These are phyloP conservation scores for Clepsis dumicolana DNA, from an alignment of 2,888 invertebrate genomes.

Conservation along the genomic window DNA sequence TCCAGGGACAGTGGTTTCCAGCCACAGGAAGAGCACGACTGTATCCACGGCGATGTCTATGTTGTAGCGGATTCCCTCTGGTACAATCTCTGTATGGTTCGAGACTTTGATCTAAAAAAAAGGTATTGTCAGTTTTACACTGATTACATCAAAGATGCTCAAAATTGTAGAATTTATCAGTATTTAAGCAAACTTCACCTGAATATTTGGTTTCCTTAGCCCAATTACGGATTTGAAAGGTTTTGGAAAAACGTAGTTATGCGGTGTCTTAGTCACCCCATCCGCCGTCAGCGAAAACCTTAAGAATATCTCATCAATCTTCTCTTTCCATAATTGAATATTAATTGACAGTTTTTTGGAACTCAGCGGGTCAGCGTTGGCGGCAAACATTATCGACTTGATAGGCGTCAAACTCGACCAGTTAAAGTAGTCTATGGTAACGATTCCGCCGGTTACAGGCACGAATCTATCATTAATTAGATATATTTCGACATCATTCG, in stretches of 20 bases:
- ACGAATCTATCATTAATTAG: constrained; percentile 88
- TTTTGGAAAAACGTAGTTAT: constrained; percentile 89
- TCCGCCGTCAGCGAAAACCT: constrained; percentile 83
- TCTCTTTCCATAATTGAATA: constrained; percentile 59
- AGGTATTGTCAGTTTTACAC: background rate
- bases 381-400: constrained; percentile 58
- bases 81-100: constrained; percentile 9
- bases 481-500: constrained; percentile 86
- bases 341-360: constrained; percentile 63
- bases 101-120: constrained; percentile 36
- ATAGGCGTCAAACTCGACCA: constrained; percentile 83
- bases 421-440: constrained; percentile 86
- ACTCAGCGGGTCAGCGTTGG: constrained; percentile 58
- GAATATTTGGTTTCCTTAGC: constrained; percentile 82
- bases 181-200: constrained; percentile 67
- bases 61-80: constrained; percentile 48
- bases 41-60: constrained; percentile 73
- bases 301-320: constrained; percentile 66
- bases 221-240: constrained; percentile 84
- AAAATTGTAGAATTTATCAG: background rate
- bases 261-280: constrained; percentile 80
- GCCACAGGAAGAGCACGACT: constrained; percentile 90
- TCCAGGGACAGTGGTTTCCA: constrained; percentile 81
- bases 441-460: constrained; percentile 72
- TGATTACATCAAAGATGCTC: too few species aligned